Conservation (phyloP, 2,888 invertebrate species). For the Parnassius mnemosyne region DNA sequence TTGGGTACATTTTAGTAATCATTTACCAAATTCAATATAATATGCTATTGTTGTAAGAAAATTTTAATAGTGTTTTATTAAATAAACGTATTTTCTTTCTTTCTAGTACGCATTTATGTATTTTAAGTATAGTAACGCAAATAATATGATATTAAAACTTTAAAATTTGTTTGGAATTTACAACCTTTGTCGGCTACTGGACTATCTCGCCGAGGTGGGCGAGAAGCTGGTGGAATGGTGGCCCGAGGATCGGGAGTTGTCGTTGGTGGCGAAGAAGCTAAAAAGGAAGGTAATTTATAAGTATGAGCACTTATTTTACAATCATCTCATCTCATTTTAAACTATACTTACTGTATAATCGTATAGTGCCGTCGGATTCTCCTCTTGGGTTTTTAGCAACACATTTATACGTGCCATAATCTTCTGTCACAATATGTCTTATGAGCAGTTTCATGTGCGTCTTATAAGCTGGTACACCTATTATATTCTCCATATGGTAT, state of each 20-base stretch:
- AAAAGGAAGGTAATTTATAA: conserved; percentile 15
- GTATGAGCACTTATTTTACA: conserved; percentile 2
- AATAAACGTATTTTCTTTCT: too few relatives aligned
- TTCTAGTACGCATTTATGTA: too few relatives aligned
- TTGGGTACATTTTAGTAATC: too few relatives aligned
- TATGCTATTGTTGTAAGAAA: too few relatives aligned
- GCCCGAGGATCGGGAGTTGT: conserved; percentile 89
- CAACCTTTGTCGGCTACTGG: conserved; percentile 71
- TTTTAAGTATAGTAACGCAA: too few relatives aligned
- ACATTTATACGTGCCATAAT: conserved; percentile 94
- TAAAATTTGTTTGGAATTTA: neutral
- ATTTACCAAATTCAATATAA: too few relatives aligned
- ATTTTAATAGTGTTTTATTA: too few relatives aligned
- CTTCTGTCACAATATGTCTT: conserved; percentile 86
- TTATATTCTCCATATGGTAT: conserved; percentile 87
- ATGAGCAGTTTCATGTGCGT: conserved; percentile 93
- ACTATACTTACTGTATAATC: conserved; percentile 89
- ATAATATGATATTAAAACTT: conserved; percentile 12
- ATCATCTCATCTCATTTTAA: neutral
- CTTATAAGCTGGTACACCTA: conserved; percentile 87
- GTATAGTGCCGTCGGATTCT: conserved; percentile 93
- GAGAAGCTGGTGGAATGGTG: conserved; percentile 67
- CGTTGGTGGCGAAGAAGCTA: conserved; percentile 90
- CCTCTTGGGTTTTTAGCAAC: conserved; percentile 94
- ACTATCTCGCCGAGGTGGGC: conserved; percentile 68